These are phyloP conservation scores for Diloba caeruleocephala DNA, from an alignment of 2,888 invertebrate species.

Conservation along the genomic window DNA sequence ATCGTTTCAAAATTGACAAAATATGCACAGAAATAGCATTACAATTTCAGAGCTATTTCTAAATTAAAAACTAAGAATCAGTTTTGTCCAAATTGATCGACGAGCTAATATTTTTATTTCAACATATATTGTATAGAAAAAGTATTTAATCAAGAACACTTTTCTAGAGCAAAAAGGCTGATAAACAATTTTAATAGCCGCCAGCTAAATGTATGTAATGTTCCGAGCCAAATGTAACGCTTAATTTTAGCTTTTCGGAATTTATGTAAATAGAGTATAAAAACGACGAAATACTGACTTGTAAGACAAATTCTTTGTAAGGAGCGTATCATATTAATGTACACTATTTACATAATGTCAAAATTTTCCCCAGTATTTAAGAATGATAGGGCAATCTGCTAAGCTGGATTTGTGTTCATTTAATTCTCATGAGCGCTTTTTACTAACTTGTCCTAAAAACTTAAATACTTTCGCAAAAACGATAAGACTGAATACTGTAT, in stretches of 20 bases:
- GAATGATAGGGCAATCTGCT: neutral
- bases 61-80: no score
- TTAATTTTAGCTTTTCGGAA: neutral
- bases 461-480: no score
- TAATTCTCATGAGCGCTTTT: neutral
- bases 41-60: no score
- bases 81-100: no score
- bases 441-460: no score
- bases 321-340: slow-evolving; percentile 17
- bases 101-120: neutral
- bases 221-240: slow-evolving; percentile 17
- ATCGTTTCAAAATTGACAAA: no score
- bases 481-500: no score
- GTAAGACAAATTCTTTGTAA: slow-evolving; percentile 29
- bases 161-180: neutral
- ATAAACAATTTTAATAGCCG: neutral
- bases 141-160: neutral
- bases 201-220: neutral
- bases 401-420: no score
- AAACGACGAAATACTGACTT: slow-evolving; percentile 23
- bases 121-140: neutral
- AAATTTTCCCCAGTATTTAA: neutral
- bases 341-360: slow-evolving; percentile 8
- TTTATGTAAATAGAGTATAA: slow-evolving; percentile 30
- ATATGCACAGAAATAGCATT: no score